Percentiles rank a stretch among this genome's conserved stretches.
These are phyloP conservation scores for Maniola hyperantus DNA, from an alignment of 2,888 invertebrate species.

Conservation along the genomic window DNA sequence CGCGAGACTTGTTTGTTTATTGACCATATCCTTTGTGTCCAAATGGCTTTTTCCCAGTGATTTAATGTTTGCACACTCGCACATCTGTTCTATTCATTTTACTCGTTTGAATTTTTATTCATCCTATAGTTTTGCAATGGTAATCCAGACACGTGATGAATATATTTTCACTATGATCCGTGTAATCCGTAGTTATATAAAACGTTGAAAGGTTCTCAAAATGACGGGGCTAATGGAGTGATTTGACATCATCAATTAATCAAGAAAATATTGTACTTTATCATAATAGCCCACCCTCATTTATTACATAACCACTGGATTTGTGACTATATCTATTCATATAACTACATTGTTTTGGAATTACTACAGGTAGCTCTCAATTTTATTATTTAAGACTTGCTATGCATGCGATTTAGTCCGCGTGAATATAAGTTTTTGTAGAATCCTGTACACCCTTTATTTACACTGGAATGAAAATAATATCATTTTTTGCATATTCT, in stretches of 20 bases:
- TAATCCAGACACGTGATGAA: background rate
- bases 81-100: conserved; percentile 47
- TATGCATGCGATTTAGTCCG: too few relatives aligned
- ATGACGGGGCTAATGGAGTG: conserved; percentile 9
- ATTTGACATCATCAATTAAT: conserved; percentile 14
- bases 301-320: conserved; percentile 1
- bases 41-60: conserved; percentile 67
- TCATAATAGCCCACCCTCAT: background rate
- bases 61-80: conserved; percentile 61
- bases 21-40: conserved; percentile 72
- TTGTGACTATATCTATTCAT: background rate
- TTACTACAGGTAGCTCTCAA: too few relatives aligned
- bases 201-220: background rate
- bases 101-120: conserved; percentile 6
- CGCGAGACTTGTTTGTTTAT: conserved; percentile 69
- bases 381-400: too few relatives aligned
- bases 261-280: conserved; percentile 11
- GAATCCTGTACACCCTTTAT: too few relatives aligned
- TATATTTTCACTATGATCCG: conserved; percentile 9
- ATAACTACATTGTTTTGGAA: background rate
- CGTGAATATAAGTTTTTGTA: too few relatives aligned
- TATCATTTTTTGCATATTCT: too few relatives aligned
- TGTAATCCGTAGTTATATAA: conserved; percentile 30
- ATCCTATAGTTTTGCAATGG: background rate
- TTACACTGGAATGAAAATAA: too few relatives aligned